A percentile compares a stretch with the other conserved stretches of the same genome.
Evolutionary conservation across 2,888 invertebrate genomes (phyloP).

Genomic region (Eupithecia inturbata): DNA sequence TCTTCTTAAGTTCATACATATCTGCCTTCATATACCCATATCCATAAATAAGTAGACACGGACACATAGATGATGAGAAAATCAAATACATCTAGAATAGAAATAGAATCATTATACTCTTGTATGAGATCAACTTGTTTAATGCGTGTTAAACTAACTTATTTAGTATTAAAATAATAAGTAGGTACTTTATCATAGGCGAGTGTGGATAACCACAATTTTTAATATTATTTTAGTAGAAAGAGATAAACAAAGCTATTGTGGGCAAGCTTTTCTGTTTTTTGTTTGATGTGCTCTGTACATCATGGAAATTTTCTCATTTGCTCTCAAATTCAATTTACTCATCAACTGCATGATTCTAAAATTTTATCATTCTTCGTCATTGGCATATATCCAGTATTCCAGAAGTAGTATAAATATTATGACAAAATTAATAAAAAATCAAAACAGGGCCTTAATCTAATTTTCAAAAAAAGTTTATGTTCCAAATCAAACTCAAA

Average conservation of each 20-base stretch:
- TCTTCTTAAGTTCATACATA: conserved; percentile 15
- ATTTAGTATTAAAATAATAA: no score
- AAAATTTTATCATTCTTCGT: background rate
- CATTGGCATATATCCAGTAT: background rate
- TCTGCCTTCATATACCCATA: conserved; percentile 1
- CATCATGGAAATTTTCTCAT: background rate
- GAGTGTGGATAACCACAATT: no score
- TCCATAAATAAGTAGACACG: background rate
- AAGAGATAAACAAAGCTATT: no score
- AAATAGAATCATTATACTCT: background rate
- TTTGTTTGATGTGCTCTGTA: no score
- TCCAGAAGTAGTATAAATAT: background rate
- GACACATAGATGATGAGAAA: background rate
- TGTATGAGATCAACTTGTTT: no score
- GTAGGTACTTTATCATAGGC: no score
- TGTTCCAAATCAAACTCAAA: conserved; percentile 52
- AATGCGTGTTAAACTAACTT: no score
- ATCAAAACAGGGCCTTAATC: no score
- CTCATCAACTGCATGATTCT: background rate
- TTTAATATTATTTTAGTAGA: no score
- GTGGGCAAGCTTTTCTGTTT: no score
- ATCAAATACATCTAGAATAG: background rate
- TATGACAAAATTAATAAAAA: no score
- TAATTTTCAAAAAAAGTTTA: conserved; percentile 26
- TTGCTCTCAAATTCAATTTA: background rate